Evolutionary conservation across 2,888 invertebrate species (phyloP), one percentile per base, ranked within the genome.

Genomic region (Dasysyrphus albostriatus): DNA sequence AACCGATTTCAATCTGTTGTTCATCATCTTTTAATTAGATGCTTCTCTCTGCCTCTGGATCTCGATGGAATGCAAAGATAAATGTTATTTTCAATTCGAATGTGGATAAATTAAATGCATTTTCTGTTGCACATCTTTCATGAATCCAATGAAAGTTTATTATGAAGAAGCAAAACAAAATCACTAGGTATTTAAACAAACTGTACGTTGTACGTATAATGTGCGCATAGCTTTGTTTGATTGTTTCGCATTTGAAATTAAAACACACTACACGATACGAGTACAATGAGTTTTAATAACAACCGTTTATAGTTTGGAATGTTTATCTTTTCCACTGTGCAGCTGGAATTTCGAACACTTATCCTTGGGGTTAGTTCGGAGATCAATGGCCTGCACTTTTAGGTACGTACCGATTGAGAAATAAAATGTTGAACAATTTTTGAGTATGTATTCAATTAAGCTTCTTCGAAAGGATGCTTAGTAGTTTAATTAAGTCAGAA

Each of bases 21-120:
- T 73, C 81, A 85, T 80, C 84, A 85, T 85, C 81, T 61, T 81
- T 73, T 81, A 84, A 84, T 81, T 77, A 84, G 58, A 54, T 54
- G 12, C 0, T 56, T 2, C 16, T 37, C 34, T 39, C 0, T 4
- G 12, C 44, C 56, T 1, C 51, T 34, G n/a, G 16, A 12, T 2
- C 8, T 29, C 3, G 19, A 32, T 63, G 69, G 63, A 72, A 76
- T 70, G 47, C 63, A 54, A 24, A 75, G 75, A 81, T 83, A 56
- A 77, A 69, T 80, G 63, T 75, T 63, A 75, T 78, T 70, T 54
- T 65, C 78, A 54, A 54, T 56, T 19, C 51, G 24, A 10, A 49
- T 10, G 59, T 3, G 19, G 24, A 47, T 58, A 77, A 39, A 65
- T 65, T 58, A 51, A 82, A 72, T 74, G 67, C 74, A 29, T 79